Evolutionary conservation across 1,140 invertebrate genomes (phyloP), one percentile per base, ranked within the genome.

Genomic region (Bombus polaris): DNA sequence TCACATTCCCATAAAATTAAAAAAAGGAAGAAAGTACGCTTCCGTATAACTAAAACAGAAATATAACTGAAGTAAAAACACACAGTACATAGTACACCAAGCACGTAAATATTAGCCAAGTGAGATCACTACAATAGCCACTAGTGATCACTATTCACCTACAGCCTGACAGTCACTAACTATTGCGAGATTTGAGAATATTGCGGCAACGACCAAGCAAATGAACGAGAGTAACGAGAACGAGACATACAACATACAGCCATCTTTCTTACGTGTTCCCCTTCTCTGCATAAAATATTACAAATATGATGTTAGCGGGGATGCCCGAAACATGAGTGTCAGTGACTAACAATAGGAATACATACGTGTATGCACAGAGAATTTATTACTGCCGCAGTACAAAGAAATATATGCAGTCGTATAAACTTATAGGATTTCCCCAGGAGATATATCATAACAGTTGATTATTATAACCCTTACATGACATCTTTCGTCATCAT

Each of bases 1-100:
- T 65, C 39, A 47, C 22, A 39, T 85, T 72, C 42, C 15, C 25
- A 62, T 37, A 62, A 47, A 79, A 79, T 79, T 62, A 44, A 18
- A 2, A 47, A 70, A 37, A 22, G 6, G 22, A 70, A 35, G 22
- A 44, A 35, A n/a, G 12, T 10, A 18, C 10, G 12, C 22, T 4
- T 42, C 22, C n/a, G 1, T 35, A 10, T 0, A 47, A 71, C 32
- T 53, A 70, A 80, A 80, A 44, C 1, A 35, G 5, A 47, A 9
- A 71, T 39, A 71, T 62, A 62, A 84, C 62, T 35, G 3, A 39
- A 83, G 3, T 28, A 62, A 66, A 77, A 39, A 5, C 5, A 18
- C 47, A 53, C 47, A 53, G 5, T 53, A 18, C 0, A 53, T 0
- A 53, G 18, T 53, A 35, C 9, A 3, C 3, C 5, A 22, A 10